These are phyloP conservation scores for Bujurquina vittata DNA, from an alignment of 2,113 vertebrate genomes.

Conservation along the genomic window DNA sequence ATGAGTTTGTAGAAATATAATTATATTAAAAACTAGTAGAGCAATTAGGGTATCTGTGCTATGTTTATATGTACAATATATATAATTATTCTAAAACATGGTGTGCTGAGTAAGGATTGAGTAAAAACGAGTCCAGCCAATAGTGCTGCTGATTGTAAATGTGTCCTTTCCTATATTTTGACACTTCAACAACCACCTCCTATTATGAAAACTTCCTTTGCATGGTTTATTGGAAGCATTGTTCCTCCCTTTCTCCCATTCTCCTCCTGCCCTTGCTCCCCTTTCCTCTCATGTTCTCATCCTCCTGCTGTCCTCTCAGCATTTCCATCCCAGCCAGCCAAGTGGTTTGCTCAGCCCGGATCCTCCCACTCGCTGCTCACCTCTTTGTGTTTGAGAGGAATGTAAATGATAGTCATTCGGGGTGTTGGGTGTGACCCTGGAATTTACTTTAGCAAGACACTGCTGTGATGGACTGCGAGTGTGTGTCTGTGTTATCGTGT, in stretches of 20 bases:
- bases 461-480: constrained; percentile 27
- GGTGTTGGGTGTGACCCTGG: constrained; percentile 50
- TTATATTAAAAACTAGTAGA: too few species aligned
- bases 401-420: constrained; percentile 62
- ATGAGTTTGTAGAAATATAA: not conserved
- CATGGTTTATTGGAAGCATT: not conserved
- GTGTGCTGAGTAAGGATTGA: not conserved
- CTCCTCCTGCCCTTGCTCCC: not conserved
- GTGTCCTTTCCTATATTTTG: not conserved
- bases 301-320: constrained; percentile 2
- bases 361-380: constrained; percentile 45
- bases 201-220: constrained; percentile 24
- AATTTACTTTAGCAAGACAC: constrained; percentile 39
- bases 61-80: too few species aligned
- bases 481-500: not conserved
- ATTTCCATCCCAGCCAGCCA: constrained; percentile 30
- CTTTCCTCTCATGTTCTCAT: not conserved
- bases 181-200: not conserved
- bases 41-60: too few species aligned
- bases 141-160: not conserved
- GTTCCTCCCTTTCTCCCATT: not conserved
- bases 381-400: constrained; percentile 45
- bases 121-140: not conserved
- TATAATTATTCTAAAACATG: not conserved
- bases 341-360: constrained; percentile 1